These are phyloP conservation scores for Parotocinclus haroldoi DNA, from an alignment of 2,797 vertebrate species.

Conservation along the genomic window DNA sequence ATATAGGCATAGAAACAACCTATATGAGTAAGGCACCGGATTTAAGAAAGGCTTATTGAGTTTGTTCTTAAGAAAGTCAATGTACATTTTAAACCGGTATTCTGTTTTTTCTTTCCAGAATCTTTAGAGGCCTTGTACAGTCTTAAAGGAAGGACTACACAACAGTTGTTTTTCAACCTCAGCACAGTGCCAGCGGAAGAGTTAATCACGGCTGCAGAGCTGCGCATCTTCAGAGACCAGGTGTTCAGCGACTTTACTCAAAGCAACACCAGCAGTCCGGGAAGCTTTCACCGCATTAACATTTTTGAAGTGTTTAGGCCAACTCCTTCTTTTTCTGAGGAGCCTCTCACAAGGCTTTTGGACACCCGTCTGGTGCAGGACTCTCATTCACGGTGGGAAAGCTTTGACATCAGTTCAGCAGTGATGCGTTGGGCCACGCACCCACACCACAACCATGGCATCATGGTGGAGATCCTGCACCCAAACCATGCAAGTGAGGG, in stretches of 20 bases:
- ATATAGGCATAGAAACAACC: not conserved
- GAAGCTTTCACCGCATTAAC: slow-evolving; percentile 91
- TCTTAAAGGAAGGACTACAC: slow-evolving; percentile 83
- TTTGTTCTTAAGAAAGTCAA: not conserved
- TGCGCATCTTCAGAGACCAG: slow-evolving; percentile 92
- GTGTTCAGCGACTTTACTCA: slow-evolving; percentile 68
- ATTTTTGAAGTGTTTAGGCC: slow-evolving; percentile 94
- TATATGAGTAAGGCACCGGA: no score
- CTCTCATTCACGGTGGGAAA: slow-evolving; percentile 93
- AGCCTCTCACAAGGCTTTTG: slow-evolving; percentile 88
- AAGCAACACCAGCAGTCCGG: slow-evolving; percentile 56
- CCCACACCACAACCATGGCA: slow-evolving; percentile 87
- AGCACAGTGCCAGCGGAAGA: slow-evolving; percentile 88
- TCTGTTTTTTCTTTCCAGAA: slow-evolving; percentile 69
- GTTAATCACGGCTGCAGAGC: slow-evolving; percentile 91
- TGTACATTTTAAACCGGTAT: not conserved
- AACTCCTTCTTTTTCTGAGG: slow-evolving; percentile 67
- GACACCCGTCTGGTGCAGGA: slow-evolving; percentile 94
- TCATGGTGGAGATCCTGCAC: slow-evolving; percentile 93
- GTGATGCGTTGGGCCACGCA: slow-evolving; percentile 88
- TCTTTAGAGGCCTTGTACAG: slow-evolving; percentile 89
- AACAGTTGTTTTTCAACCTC: slow-evolving; percentile 97
- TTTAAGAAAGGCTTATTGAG: not conserved
- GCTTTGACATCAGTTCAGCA: slow-evolving; percentile 93
- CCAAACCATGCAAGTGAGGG: slow-evolving; percentile 68